Base-by-base conservation (phyloP, 2,888 invertebrate species). In the Macrophya annulata region DNA sequence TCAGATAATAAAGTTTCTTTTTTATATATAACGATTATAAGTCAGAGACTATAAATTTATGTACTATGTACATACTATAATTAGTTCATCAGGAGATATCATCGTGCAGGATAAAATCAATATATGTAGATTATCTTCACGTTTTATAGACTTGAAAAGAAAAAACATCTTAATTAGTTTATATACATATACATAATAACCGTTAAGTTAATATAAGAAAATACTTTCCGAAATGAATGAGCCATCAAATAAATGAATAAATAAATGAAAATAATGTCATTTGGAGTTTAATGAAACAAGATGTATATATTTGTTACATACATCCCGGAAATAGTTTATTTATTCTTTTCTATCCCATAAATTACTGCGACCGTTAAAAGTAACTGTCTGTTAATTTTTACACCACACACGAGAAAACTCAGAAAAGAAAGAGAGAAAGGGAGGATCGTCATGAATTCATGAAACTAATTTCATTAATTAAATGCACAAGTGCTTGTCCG, bases 391-490 rank as follows among this genome's bases (percentile, higher is more conserved):
- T 21, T 62, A 62, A 62, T 62, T 62, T 62, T 62, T 25, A 62
- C 62, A 21, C 25, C 12, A 25, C 12, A 62, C 10, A 55, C 12
- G 55, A 17, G 55, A 55, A 10, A 55, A 5, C 31, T 31, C 3
- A 43, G 43, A 43, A 9, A 43, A 48, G 10, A 12, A 9, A 51
- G n/a, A 51, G n/a, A 51, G 5, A 51, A n/a, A 55, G 10, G 40
- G 71, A 40, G 9, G 40, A 71, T 40, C 71, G 71, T 71, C n/a
- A 40, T 55, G 40, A 71, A 37, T 71, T 71, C n/a, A 71, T 40
- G 71, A 40, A 37, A 40, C 71, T 71, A 71, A 71, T 71, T 71
- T 40, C n/a, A 71, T 40, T 71, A 17, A 71, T 40, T 71, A 17
- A n/a, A 8, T 2, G 71, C 71, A n/a, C 55, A 6, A n/a, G 71